These are phyloP conservation scores for Synanthedon myopaeformis DNA, from an alignment of 2,888 invertebrate species.

Conservation along the genomic window DNA sequence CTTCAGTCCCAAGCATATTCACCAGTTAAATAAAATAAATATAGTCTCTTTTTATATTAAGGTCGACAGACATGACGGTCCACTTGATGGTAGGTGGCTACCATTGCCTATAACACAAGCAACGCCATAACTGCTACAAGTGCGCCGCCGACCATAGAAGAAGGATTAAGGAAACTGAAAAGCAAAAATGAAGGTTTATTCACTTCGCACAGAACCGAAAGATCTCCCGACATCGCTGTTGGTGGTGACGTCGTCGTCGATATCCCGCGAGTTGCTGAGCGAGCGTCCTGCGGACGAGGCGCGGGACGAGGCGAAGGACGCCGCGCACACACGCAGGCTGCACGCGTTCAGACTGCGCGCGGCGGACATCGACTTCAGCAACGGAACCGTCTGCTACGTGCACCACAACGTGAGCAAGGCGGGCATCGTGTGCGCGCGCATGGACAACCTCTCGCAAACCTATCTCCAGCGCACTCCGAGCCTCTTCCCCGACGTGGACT, in stretches of 20 bases:
- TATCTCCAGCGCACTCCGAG: conserved; percentile 72
- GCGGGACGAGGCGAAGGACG: conserved; percentile 7
- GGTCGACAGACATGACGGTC: too few relatives aligned
- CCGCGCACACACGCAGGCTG: conserved; percentile 6
- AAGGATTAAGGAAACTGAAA: too few relatives aligned
- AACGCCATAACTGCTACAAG: too few relatives aligned
- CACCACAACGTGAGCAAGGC: conserved; percentile 71
- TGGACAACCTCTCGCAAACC: conserved; percentile 72
- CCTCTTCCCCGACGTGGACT: conserved; percentile 74
- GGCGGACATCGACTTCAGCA: conserved; percentile 40
- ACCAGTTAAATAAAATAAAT: too few relatives aligned
- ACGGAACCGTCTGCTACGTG: conserved; percentile 77
- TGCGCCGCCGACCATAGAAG: too few relatives aligned
- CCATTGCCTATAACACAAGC: too few relatives aligned
- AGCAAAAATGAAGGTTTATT: too few relatives aligned
- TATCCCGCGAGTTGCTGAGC: conserved; percentile 68
- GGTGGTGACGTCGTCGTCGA: conserved; percentile 75
- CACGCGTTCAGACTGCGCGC: conserved; percentile 50
- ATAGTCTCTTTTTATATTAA: too few relatives aligned
- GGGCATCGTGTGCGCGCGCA: conserved; percentile 74
- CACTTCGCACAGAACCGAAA: conserved; percentile 68
- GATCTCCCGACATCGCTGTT: conserved; percentile 74
- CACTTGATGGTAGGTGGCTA: too few relatives aligned
- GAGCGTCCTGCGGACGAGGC: conserved; percentile 2
- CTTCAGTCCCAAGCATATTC: too few relatives aligned